These are phyloP conservation scores for Kryphioiulus occultus DNA, from an alignment of 2,888 invertebrate species.

Conservation along the genomic window DNA sequence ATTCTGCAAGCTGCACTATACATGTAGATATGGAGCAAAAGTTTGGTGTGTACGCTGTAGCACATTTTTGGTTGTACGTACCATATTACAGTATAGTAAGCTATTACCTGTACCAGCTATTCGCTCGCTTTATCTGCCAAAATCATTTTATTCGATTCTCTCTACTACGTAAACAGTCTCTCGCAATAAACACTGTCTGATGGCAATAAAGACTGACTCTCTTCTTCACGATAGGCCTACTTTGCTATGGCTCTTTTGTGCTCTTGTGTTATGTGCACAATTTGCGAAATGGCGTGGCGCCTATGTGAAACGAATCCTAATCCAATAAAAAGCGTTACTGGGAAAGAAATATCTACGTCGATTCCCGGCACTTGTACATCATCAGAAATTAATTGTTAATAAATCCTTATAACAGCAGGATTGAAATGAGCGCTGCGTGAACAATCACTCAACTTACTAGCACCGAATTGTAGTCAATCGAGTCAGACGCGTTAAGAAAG, in stretches of 20 bases:
- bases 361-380: background rate
- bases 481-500: background rate
- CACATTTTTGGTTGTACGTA: background rate
- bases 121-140: background rate
- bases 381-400: constrained; percentile 26
- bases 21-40: too few relatives aligned
- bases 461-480: background rate
- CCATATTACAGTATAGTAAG: too few relatives aligned
- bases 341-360: background rate
- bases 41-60: background rate
- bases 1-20: too few relatives aligned
- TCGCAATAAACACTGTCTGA: background rate
- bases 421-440: background rate
- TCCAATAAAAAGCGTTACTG: background rate
- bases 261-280: background rate
- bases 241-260: background rate
- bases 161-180: background rate
- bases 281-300: background rate
- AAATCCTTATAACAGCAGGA: background rate
- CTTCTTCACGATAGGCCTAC: background rate
- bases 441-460: background rate
- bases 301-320: background rate
- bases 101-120: background rate
- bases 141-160: background rate
- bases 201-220: background rate